Conservation (phyloP, 1,140 invertebrate genomes). For the Carcinoscorpius rotundicauda region DNA sequence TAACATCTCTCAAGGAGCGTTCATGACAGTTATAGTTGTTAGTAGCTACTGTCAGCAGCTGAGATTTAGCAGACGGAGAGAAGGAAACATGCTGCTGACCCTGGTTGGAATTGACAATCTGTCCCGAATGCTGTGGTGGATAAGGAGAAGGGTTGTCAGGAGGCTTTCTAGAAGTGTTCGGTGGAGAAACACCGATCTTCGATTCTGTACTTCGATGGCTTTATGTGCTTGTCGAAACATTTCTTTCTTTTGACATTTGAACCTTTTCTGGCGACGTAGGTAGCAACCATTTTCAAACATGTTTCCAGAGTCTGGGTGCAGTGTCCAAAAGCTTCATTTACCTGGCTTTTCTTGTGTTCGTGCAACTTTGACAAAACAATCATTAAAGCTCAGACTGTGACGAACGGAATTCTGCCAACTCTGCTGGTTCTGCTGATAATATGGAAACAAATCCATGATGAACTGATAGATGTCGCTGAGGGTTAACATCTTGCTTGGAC, state of each 20-base stretch:
- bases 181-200: not conserved
- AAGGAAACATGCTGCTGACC: too few relatives aligned
- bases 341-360: constrained; percentile 64
- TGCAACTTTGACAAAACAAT: constrained; percentile 76
- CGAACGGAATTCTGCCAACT: constrained; percentile 92
- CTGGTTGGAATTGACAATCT: too few relatives aligned
- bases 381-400: constrained; percentile 77
- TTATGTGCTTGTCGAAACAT: constrained; percentile 53
- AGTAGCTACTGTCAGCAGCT: too few relatives aligned
- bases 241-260: constrained; percentile 94
- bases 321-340: constrained; percentile 88
- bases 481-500: constrained; percentile 64
- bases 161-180: too few relatives aligned
- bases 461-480: constrained; percentile 82
- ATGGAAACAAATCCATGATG: constrained; percentile 49
- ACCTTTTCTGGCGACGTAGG: constrained; percentile 46
- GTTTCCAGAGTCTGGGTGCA: constrained; percentile 83
- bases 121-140: too few relatives aligned
- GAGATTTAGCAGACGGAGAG: too few relatives aligned
- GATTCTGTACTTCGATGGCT: constrained; percentile 8
- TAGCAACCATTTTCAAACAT: constrained; percentile 99
- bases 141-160: too few relatives aligned
- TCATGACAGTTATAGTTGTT: too few relatives aligned
- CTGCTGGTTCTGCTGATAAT: constrained; percentile 74
- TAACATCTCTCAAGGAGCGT: too few relatives aligned